A percentile compares a stretch with the other conserved stretches of the same genome.
Conservation (phyloP, 2,888 invertebrate genomes). For the Globia sparganii region DNA sequence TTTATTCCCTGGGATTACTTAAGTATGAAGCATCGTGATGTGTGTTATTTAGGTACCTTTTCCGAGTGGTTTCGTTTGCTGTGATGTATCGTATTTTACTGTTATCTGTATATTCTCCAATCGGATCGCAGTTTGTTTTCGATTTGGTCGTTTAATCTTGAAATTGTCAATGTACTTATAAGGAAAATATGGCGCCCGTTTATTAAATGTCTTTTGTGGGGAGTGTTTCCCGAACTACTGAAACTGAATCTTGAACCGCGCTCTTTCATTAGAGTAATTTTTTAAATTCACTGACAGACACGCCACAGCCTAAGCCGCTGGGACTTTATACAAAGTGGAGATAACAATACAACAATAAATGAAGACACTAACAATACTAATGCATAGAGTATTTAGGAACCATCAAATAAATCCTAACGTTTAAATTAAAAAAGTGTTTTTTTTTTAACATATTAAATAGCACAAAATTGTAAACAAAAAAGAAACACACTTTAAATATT, state of each 20-base stretch:
- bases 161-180: background rate
- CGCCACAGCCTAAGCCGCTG: too few relatives aligned
- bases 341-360: too few relatives aligned
- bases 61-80: background rate
- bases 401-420: too few relatives aligned
- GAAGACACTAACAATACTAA: too few relatives aligned
- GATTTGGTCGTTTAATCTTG: background rate
- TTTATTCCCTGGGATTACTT: constrained; percentile 8
- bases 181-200: background rate
- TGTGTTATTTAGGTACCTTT: background rate
- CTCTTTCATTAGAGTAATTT: too few relatives aligned
- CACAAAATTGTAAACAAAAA: too few relatives aligned
- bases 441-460: too few relatives aligned
- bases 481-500: too few relatives aligned
- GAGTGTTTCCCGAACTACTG: background rate
- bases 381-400: too few relatives aligned
- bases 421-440: too few relatives aligned
- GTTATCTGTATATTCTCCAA: background rate
- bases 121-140: background rate
- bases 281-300: too few relatives aligned
- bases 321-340: too few relatives aligned
- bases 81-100: background rate
- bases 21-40: background rate
- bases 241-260: background rate
- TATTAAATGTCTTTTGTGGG: constrained; percentile 27